These are phyloP conservation scores for Metaphire vulgaris DNA, from an alignment of 1,140 invertebrate species.

Conservation along the genomic window DNA sequence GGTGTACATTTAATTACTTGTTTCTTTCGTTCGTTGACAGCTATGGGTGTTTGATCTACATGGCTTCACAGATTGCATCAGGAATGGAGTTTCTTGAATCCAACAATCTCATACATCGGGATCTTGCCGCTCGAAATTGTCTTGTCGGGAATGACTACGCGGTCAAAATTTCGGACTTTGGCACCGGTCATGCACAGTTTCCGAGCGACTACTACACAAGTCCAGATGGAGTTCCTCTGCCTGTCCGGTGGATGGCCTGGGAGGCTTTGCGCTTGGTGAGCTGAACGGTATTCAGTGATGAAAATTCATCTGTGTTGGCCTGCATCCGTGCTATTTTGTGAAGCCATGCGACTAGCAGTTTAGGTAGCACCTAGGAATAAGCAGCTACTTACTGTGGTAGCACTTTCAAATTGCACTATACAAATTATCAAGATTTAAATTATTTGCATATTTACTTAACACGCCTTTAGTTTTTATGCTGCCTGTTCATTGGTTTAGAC, in stretches of 20 bases:
- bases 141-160: constrained; percentile 73
- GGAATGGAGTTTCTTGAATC: constrained; percentile 82
- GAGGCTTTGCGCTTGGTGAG: constrained; percentile 73
- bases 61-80: constrained; percentile 74
- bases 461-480: no score
- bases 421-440: no score
- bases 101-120: constrained; percentile 69
- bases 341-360: no score
- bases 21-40: constrained; percentile 48
- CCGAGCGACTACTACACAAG: constrained; percentile 62
- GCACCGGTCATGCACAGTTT: constrained; percentile 77
- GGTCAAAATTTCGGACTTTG: constrained; percentile 85
- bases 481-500: no score
- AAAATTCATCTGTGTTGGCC: no score
- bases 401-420: no score
- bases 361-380: no score
- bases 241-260: constrained; percentile 84
- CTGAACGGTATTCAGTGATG: no score
- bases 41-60: constrained; percentile 70
- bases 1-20: no score
- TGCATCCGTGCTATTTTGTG: no score
- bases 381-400: no score
- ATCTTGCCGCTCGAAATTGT: constrained; percentile 73
- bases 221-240: constrained; percentile 70
- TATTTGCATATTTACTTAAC: no score